Evolutionary conservation across 2,888 invertebrate genomes (phyloP).

Genomic region (Drosophila silvestris): DNA sequence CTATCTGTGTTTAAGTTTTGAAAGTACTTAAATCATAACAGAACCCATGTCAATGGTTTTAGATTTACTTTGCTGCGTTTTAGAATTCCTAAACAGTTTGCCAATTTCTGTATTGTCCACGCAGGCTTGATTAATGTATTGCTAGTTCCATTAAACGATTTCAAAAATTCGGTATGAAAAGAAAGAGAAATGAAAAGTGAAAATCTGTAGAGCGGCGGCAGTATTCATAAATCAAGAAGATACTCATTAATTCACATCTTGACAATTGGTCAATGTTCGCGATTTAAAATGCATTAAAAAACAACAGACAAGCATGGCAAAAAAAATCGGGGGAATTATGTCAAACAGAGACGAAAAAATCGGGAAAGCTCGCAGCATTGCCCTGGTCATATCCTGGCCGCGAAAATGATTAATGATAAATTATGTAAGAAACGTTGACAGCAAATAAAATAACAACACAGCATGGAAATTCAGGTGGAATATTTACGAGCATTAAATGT

Average conservation of each 20-base stretch:
- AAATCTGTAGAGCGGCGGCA: slow-evolving; percentile 19
- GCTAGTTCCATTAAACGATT: slow-evolving; percentile 39
- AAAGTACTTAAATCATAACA: neutral
- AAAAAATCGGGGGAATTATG: slow-evolving; percentile 30
- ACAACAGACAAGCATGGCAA: slow-evolving; percentile 18
- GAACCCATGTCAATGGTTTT: neutral
- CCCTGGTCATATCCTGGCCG: slow-evolving; percentile 47
- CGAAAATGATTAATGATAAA: slow-evolving; percentile 77
- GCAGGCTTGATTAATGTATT: slow-evolving; percentile 43
- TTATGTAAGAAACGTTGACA: slow-evolving; percentile 74
- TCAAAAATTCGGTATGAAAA: slow-evolving; percentile 10
- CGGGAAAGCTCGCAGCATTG: slow-evolving; percentile 17
- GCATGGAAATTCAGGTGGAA: slow-evolving; percentile 43
- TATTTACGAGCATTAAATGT: slow-evolving; percentile 72
- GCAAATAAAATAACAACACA: slow-evolving; percentile 44
- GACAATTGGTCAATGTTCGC: slow-evolving; percentile 76
- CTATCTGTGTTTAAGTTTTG: neutral
- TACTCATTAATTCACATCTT: slow-evolving; percentile 71
- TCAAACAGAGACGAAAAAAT: slow-evolving; percentile 24
- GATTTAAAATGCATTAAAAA: slow-evolving; percentile 75
- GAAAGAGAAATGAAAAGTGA: slow-evolving; percentile 16
- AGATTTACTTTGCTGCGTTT: neutral
- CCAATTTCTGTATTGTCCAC: slow-evolving; percentile 2
- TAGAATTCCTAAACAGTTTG: neutral
- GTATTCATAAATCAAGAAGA: slow-evolving; percentile 65